Percentiles rank a stretch among this genome's conserved stretches.
These are phyloP conservation scores for Archips crataeganus DNA, from an alignment of 2,888 invertebrate genomes.

Conservation along the genomic window DNA sequence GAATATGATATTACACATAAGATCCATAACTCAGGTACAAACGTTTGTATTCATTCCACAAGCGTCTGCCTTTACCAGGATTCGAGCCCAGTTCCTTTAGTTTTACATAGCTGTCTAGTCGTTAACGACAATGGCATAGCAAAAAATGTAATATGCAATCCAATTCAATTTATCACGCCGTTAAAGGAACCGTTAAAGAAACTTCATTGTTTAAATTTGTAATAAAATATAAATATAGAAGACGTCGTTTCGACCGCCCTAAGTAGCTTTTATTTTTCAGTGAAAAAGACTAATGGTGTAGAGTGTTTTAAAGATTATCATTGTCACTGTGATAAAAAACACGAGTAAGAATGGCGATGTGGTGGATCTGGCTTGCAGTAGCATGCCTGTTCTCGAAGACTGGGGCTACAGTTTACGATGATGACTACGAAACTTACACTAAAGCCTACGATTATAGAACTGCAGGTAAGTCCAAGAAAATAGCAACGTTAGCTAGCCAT, in stretches of 20 bases:
- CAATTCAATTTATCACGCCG: conserved; percentile 9
- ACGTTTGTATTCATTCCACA: too few relatives aligned
- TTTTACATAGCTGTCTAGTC: too few relatives aligned
- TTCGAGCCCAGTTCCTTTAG: too few relatives aligned
- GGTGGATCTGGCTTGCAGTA: conserved; percentile 64
- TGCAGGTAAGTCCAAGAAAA: conserved; percentile 56
- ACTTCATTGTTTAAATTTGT: background rate
- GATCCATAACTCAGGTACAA: too few relatives aligned
- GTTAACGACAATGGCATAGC: background rate
- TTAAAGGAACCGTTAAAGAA: conserved; percentile 41
- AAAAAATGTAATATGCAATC: conserved; percentile 2
- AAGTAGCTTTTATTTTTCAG: conserved; percentile 30
- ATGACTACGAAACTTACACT: conserved; percentile 79
- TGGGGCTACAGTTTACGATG: conserved; percentile 74
- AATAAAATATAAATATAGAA: conserved; percentile 6
- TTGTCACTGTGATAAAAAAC: conserved; percentile 42
- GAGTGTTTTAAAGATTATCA: conserved; percentile 36
- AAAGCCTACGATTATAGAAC: conserved; percentile 73
- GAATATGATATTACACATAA: too few relatives aligned
- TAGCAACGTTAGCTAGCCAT: background rate
- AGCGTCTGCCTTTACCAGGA: too few relatives aligned
- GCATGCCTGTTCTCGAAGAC: conserved; percentile 59
- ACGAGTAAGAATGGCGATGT: conserved; percentile 60
- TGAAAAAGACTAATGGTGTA: conserved; percentile 34
- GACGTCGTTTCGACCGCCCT: conserved; percentile 6